Evolutionary conservation across 64 coral and sea anemone genomes (phyloP).

Genomic region (Montipora capricornis): DNA sequence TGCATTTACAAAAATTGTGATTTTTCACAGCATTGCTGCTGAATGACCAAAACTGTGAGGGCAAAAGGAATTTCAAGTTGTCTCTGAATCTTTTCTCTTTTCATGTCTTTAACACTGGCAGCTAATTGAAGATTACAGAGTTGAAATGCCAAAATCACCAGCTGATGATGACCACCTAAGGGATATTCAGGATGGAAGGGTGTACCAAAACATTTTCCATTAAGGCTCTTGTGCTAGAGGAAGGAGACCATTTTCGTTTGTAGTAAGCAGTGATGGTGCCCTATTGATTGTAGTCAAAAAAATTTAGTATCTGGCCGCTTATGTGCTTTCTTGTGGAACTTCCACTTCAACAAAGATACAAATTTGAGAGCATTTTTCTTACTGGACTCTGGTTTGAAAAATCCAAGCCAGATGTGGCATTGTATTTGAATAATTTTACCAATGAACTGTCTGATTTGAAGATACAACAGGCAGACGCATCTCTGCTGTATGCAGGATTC

Average conservation of each 20-base stretch:
- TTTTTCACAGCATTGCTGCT: too few species aligned
- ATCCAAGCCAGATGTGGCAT: slow-evolving; percentile 64
- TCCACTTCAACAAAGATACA: slow-evolving; percentile 67
- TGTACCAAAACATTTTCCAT: slow-evolving; percentile 45
- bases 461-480: too few species aligned
- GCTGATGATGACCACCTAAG: too few species aligned
- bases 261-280: slow-evolving; percentile 30
- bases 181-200: slow-evolving; percentile 70
- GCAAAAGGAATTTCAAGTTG: too few species aligned
- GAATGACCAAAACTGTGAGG: too few species aligned
- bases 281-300: slow-evolving; percentile 67
- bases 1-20: too few species aligned
- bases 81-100: too few species aligned
- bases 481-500: slow-evolving; percentile 8
- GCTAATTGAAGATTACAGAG: too few species aligned
- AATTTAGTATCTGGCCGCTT: slow-evolving; percentile 74
- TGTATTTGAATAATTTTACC: slow-evolving; percentile 67
- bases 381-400: slow-evolving; percentile 47
- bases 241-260: slow-evolving; percentile 62
- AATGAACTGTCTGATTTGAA: slow-evolving; percentile 7
- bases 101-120: too few species aligned
- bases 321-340: slow-evolving; percentile 80
- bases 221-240: slow-evolving; percentile 1
- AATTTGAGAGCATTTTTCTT: slow-evolving; percentile 72
- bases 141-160: too few species aligned